Evolutionary conservation across 2,113 vertebrate species (phyloP).

Genomic region (Carassius gibelio): DNA sequence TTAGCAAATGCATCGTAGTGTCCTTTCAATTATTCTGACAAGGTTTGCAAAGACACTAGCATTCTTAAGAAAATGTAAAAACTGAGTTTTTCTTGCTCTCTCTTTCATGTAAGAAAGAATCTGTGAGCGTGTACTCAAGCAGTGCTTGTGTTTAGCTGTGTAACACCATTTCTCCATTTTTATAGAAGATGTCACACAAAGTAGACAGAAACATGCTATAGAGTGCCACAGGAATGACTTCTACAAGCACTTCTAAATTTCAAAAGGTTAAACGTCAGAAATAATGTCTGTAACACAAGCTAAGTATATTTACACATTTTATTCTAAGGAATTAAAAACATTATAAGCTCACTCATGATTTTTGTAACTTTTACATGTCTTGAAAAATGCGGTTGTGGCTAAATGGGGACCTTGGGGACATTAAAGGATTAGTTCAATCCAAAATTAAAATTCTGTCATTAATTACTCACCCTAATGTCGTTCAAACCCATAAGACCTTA

Average conservation of each 20-base stretch:
- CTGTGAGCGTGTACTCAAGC: background rate
- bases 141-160: background rate
- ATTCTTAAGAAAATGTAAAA: constrained; percentile 6
- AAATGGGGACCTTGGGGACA: too few species aligned
- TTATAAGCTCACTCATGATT: background rate
- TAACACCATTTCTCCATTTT: constrained; percentile 13
- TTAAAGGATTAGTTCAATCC: too few species aligned
- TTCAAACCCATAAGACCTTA: too few species aligned
- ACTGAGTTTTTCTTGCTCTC: background rate
- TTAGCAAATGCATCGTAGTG: background rate
- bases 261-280: background rate
- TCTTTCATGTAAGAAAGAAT: background rate
- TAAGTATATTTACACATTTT: background rate
- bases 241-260: background rate
- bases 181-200: background rate
- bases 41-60: background rate
- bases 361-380: background rate
- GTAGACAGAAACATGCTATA: background rate
- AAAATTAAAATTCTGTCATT: too few species aligned
- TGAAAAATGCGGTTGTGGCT: too few species aligned
- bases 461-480: too few species aligned
- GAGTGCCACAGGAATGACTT: background rate
- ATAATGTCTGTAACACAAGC: background rate
- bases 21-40: constrained; percentile 3
- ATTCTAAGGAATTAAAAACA: background rate